These are phyloP conservation scores for Piliocolobus tephrosceles DNA, from an alignment of 2,113 vertebrate genomes.

Conservation along the genomic window DNA sequence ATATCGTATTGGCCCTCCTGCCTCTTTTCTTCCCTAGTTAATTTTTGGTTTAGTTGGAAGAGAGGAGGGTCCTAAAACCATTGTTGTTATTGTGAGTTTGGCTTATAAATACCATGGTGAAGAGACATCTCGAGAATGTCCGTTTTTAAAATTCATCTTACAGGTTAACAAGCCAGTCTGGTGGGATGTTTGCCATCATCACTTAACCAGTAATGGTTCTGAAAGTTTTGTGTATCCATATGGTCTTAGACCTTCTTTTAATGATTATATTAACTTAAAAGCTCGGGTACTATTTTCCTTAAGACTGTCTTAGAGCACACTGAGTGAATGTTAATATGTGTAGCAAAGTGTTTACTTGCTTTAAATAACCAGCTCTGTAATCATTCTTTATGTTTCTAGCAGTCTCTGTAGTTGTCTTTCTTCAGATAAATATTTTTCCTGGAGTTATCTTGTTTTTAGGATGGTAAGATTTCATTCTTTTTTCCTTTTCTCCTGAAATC, in stretches of 20 bases:
- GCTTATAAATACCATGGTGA: constrained; percentile 80
- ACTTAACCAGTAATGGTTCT: constrained; percentile 88
- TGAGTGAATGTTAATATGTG: constrained; percentile 88
- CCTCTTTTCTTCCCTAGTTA: neutral
- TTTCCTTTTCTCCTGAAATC: constrained; percentile 43
- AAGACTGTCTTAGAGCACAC: constrained; percentile 86
- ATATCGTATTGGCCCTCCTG: constrained; percentile 48
- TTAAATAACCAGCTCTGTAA: constrained; percentile 80
- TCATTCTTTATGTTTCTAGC: constrained; percentile 80
- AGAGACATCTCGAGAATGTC: constrained; percentile 81
- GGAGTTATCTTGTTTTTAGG: constrained; percentile 74
- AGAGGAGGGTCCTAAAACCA: constrained; percentile 76
- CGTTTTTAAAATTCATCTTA: constrained; percentile 84
- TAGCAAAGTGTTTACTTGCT: constrained; percentile 85
- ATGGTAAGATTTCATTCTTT: constrained; percentile 19
- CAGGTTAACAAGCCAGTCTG: constrained; percentile 86
- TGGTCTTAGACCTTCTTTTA: constrained; percentile 93
- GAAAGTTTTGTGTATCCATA: constrained; percentile 88
- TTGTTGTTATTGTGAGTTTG: constrained; percentile 72
- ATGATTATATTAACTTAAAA: constrained; percentile 93
- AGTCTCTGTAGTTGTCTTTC: constrained; percentile 76
- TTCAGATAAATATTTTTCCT: constrained; percentile 75
- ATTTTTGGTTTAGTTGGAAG: constrained; percentile 24
- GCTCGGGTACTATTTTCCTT: constrained; percentile 92
- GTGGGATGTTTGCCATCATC: constrained; percentile 84